Percentiles rank a stretch among this genome's conserved stretches.
phyloP scores from a whole-genome alignment of 2,797 vertebrate species.

The Australoheros facetus region DNA sequence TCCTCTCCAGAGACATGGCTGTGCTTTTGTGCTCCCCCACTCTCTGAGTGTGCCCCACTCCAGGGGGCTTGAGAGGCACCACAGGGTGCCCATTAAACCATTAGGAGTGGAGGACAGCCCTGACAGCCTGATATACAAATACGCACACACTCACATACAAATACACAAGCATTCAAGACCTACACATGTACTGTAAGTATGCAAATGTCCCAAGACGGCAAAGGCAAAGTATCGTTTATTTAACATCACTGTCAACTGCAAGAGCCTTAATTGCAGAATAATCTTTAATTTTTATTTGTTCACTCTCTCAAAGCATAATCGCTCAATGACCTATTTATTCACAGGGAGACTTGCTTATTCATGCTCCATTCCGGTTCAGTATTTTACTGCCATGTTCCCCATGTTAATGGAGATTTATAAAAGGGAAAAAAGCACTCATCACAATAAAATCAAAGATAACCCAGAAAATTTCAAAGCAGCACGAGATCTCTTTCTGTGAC shows the following conservation, averaged over 20 bases:
- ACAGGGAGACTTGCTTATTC: conserved; percentile 1
- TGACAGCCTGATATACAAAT: conserved; percentile 70
- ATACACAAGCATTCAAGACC: conserved; percentile 45
- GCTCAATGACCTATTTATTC: conserved; percentile 16
- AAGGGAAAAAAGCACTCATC: not conserved
- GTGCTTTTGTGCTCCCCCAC: conserved; percentile 70
- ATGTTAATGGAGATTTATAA: not conserved
- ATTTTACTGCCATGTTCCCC: not conserved
- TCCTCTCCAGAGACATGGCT: conserved; percentile 73
- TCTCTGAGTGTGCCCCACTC: conserved; percentile 73
- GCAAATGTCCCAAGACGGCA: conserved; percentile 44
- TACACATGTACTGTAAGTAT: conserved; percentile 57
- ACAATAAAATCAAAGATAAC: not conserved
- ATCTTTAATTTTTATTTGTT: conserved; percentile 40
- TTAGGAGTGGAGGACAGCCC: conserved; percentile 71
- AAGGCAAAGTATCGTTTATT: conserved; percentile 53
- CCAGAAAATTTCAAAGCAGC: not conserved
- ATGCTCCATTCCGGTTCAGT: conserved; percentile 12
- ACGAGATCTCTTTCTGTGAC: not conserved
- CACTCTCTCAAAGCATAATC: conserved; percentile 1
- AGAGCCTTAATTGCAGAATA: conserved; percentile 38
- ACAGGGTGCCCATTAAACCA: conserved; percentile 79
- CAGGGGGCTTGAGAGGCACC: conserved; percentile 75
- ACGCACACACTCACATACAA: conserved; percentile 40
- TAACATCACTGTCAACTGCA: conserved; percentile 43